Evolutionary conservation across 1,140 invertebrate species (phyloP).

Genomic region (Sinella curviseta): DNA sequence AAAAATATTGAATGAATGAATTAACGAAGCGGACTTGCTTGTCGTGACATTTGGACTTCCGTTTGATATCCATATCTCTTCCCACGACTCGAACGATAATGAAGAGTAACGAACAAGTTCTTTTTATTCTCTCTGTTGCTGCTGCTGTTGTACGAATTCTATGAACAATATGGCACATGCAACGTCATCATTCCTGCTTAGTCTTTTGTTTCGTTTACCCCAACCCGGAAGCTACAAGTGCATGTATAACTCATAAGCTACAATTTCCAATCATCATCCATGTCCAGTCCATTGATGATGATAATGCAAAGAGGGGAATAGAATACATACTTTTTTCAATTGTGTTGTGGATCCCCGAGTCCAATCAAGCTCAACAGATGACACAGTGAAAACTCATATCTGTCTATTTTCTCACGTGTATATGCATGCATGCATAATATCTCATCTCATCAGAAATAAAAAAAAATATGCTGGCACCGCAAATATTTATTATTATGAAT

Average conservation of each 20-base stretch:
- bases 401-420: neutral
- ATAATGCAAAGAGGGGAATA: too few relatives aligned
- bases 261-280: too few relatives aligned
- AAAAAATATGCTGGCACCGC: neutral
- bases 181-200: neutral
- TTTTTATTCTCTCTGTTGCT: too few relatives aligned
- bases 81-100: too few relatives aligned
- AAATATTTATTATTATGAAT: too few relatives aligned
- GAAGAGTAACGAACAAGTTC: too few relatives aligned
- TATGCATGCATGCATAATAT: neutral
- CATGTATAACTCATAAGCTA: neutral
- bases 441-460: neutral
- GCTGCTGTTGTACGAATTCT: too few relatives aligned
- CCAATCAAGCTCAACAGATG: constrained; percentile 21
- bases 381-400: neutral
- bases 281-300: too few relatives aligned
- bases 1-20: too few relatives aligned
- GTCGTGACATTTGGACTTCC: constrained; percentile 5
- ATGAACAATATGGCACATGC: constrained; percentile 23
- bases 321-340: constrained; percentile 15
- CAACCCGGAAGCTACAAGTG: constrained; percentile 21
- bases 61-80: neutral
- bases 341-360: too few relatives aligned
- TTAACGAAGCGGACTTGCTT: too few relatives aligned
- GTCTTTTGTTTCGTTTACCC: neutral